Evolutionary conservation across 2,888 invertebrate genomes (phyloP).

Genomic region (Hylaea fasciaria): DNA sequence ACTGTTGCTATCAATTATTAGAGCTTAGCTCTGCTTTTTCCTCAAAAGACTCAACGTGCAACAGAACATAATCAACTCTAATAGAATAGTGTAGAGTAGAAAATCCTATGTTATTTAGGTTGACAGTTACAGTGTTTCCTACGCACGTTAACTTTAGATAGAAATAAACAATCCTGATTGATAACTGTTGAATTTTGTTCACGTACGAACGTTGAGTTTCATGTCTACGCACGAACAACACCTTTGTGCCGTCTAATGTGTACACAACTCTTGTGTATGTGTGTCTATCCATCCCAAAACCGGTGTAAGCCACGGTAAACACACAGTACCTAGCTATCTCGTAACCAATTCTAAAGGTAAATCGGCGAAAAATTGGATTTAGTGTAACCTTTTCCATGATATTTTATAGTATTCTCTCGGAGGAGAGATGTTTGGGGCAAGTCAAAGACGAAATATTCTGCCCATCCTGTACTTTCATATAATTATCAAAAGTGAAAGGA

Average conservation of each 20-base stretch:
- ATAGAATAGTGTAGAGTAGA: no score
- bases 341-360: slow-evolving; percentile 18
- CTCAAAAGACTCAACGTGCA: no score
- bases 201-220: not conserved
- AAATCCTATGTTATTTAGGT: no score
- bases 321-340: slow-evolving; percentile 5
- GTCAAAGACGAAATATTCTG: slow-evolving; percentile 7
- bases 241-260: not conserved
- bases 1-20: no score
- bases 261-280: no score
- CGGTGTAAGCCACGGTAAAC: slow-evolving; percentile 1
- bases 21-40: no score
- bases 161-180: no score
- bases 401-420: slow-evolving; percentile 11
- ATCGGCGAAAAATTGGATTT: slow-evolving; percentile 27
- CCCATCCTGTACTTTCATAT: not conserved
- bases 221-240: not conserved
- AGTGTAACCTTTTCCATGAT: slow-evolving; percentile 13
- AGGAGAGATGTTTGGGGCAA: slow-evolving; percentile 10
- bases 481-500: no score
- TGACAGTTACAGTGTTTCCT: no score
- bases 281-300: not conserved
- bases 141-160: no score
- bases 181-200: no score
- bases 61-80: no score